A percentile compares a stretch with the other conserved stretches of the same genome.
Evolutionary conservation across 2,113 vertebrate genomes (phyloP).

Genomic region (Podocnemis expansa): DNA sequence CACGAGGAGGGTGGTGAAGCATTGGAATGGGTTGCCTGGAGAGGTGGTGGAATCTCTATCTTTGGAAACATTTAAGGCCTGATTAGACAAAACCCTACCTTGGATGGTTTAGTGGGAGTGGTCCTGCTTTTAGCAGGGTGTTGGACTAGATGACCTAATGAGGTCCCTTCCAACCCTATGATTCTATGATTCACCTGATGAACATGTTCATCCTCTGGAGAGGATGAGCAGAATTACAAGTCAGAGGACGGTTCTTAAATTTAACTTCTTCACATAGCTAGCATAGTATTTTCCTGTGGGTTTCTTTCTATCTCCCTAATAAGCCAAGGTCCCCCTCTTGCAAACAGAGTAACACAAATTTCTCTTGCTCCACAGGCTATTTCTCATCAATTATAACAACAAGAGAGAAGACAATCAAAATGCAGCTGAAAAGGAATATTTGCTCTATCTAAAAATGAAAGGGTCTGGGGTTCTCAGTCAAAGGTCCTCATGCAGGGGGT

Average conservation of each 20-base stretch:
- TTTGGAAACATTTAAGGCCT: too few relatives aligned
- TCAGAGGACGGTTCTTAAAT: background rate
- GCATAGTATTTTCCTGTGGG: background rate
- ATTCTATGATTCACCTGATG: slow-evolving; percentile 17
- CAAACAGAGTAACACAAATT: background rate
- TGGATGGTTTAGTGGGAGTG: too few relatives aligned
- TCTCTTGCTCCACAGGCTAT: background rate
- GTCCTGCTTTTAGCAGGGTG: too few relatives aligned
- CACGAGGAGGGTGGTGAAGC: too few relatives aligned
- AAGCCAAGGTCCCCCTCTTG: background rate
- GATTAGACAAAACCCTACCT: too few relatives aligned
- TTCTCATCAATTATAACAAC: background rate
- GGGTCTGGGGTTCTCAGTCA: background rate
- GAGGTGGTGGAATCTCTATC: too few relatives aligned
- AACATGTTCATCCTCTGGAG: background rate
- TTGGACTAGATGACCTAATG: too few relatives aligned
- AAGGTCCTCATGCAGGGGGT: background rate
- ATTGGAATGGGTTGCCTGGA: too few relatives aligned
- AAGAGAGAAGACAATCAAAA: background rate
- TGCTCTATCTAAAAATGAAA: background rate
- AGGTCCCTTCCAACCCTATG: too few relatives aligned
- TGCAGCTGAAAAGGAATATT: background rate
- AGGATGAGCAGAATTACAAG: background rate
- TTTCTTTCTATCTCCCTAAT: background rate
- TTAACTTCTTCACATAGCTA: background rate